A percentile compares a stretch with the other conserved stretches of the same genome.
Conservation (phyloP, 2,888 invertebrate species). For the Xiphydria camelus region DNA sequence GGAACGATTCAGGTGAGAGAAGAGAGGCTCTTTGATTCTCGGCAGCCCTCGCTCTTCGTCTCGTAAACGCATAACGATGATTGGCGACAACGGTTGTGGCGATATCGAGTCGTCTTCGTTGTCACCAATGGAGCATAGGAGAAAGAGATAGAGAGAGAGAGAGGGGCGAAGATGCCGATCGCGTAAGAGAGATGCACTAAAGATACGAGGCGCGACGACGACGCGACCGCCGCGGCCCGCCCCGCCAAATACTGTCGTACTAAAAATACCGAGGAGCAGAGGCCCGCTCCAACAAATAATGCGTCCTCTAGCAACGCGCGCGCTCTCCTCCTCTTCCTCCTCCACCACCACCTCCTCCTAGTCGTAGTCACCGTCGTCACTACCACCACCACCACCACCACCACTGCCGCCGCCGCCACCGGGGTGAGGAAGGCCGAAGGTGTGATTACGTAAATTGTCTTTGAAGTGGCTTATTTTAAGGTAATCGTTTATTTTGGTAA, state of each 20-base stretch:
- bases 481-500: no score
- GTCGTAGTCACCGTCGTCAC: no score
- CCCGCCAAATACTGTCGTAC: slow-evolving; percentile 56
- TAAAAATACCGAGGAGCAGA: slow-evolving; percentile 53
- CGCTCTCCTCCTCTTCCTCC: not conserved
- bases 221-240: slow-evolving; percentile 31
- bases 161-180: slow-evolving; percentile 25
- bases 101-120: slow-evolving; percentile 21
- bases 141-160: no score
- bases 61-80: no score
- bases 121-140: slow-evolving; percentile 13
- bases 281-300: slow-evolving; percentile 41
- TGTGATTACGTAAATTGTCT: slow-evolving; percentile 21
- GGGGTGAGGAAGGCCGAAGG: not conserved
- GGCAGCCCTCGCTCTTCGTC: no score
- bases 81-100: not conserved
- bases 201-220: slow-evolving; percentile 31
- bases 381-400: slow-evolving; percentile 17
- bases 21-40: no score
- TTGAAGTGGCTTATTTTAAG: slow-evolving; percentile 37
- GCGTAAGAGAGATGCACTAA: slow-evolving; percentile 38
- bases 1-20: no score
- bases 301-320: slow-evolving; percentile 29
- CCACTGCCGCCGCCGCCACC: slow-evolving; percentile 21
- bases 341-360: not conserved